Evolutionary conservation across 2,797 vertebrate genomes (phyloP).

Genomic region (Chelmon rostratus): DNA sequence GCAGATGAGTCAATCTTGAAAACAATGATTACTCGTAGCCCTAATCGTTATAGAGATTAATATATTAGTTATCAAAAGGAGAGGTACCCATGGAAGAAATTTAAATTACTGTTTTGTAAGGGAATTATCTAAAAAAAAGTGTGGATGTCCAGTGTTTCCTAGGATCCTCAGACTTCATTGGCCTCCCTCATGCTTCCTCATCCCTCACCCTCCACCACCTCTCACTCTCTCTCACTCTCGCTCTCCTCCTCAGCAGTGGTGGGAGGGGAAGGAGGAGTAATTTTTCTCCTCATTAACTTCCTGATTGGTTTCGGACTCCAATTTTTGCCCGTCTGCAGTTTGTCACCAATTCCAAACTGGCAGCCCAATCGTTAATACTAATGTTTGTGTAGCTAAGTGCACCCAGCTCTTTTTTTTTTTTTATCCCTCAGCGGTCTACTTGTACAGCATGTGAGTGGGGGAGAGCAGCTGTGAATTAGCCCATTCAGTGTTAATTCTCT

Average conservation of each 20-base stretch:
- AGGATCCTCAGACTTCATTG: constrained; percentile 36
- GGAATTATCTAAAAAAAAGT: not conserved
- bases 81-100: too few species aligned
- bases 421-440: constrained; percentile 70
- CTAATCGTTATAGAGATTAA: too few species aligned
- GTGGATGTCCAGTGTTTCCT: constrained; percentile 30
- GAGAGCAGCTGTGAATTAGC: constrained; percentile 87
- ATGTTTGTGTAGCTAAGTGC: constrained; percentile 99
- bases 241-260: constrained; percentile 72
- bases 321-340: constrained; percentile 92
- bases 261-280: constrained; percentile 84
- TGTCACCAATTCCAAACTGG: constrained; percentile 98
- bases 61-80: too few species aligned
- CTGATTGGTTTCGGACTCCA: constrained; percentile 98
- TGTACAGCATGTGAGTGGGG: constrained; percentile 87
- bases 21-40: too few species aligned
- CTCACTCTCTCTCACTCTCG: constrained; percentile 83
- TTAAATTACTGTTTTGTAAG: too few species aligned
- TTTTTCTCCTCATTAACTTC: constrained; percentile 99
- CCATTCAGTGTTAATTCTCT: constrained; percentile 90
- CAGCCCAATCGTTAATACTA: constrained; percentile 94
- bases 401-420: constrained; percentile 83
- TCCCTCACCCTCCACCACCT: constrained; percentile 12
- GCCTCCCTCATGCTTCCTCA: constrained; percentile 18
- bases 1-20: too few species aligned